A percentile compares a stretch with the other conserved stretches of the same genome.
These are phyloP conservation scores for Megaustenia siamemsis DNA, from an alignment of 2,888 invertebrate genomes.

Conservation along the genomic window DNA sequence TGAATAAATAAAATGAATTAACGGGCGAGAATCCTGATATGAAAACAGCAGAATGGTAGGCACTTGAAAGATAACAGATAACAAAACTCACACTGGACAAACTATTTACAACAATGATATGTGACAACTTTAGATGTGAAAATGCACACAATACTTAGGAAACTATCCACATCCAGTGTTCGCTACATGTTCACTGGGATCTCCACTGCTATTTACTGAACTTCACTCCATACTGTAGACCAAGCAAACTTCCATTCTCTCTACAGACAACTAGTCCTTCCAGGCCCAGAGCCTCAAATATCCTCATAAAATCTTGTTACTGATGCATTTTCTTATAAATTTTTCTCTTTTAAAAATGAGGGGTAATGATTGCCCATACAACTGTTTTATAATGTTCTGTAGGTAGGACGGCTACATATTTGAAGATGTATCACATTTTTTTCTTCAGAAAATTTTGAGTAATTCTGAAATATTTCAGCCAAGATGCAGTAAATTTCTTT, in stretches of 20 bases:
- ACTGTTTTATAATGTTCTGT: too few relatives aligned
- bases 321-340: background rate
- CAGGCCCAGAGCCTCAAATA: background rate
- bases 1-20: background rate
- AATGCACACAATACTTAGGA: background rate
- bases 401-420: background rate
- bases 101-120: conserved; percentile 42
- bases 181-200: conserved; percentile 11
- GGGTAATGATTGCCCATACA: too few relatives aligned
- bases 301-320: background rate
- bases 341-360: background rate
- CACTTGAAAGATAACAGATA: conserved; percentile 37
- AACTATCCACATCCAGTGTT: background rate
- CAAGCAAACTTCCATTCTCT: background rate
- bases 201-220: background rate
- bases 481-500: background rate
- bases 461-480: background rate
- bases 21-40: background rate
- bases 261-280: background rate
- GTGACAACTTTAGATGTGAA: background rate
- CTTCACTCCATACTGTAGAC: background rate
- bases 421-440: background rate
- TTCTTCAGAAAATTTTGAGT: background rate
- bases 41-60: conserved; percentile 13
- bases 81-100: conserved; percentile 15